phyloP scores from a whole-genome alignment of 2,113 vertebrate genomes.

The Antennarius striatus region DNA sequence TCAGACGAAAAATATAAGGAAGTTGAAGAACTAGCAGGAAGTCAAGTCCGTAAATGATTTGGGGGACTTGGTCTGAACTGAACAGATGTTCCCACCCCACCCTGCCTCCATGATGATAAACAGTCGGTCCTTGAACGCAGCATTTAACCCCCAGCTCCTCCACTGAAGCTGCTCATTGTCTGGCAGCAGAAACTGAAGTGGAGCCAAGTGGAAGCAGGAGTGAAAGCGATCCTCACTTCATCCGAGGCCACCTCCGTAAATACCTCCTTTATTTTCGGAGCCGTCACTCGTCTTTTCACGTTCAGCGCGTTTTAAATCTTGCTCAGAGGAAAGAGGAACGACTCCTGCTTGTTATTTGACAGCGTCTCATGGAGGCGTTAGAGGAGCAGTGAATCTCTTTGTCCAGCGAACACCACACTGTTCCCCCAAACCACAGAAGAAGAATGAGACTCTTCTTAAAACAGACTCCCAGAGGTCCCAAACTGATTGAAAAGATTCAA shows the following conservation, averaged over 20 bases:
- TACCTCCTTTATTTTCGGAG: constrained; percentile 1
- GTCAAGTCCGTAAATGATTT: neutral
- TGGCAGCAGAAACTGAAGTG: constrained; percentile 7
- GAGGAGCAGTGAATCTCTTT: no score
- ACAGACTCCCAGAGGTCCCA: no score
- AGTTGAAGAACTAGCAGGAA: constrained; percentile 15
- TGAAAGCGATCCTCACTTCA: constrained; percentile 20
- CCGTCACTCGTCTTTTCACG: no score
- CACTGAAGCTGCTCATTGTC: constrained; percentile 7
- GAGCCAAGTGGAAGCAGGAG: constrained; percentile 1
- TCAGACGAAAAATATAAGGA: neutral
- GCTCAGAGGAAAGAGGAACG: no score
- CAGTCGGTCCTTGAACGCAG: constrained; percentile 24
- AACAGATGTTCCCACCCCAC: constrained; percentile 15
- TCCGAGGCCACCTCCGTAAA: neutral
- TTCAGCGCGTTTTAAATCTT: no score
- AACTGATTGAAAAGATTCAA: no score
- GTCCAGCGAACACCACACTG: no score
- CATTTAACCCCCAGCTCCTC: constrained; percentile 31
- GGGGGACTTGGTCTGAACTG: constrained; percentile 5
- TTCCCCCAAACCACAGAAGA: no score
- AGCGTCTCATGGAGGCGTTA: no score
- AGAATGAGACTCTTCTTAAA: no score
- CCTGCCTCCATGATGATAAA: constrained; percentile 15
- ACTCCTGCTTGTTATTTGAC: no score